Evolutionary conservation across 37 sponge, comb jelly and placozoan genomes (phyloP).

Genomic region (Aplysina aerophoba): DNA sequence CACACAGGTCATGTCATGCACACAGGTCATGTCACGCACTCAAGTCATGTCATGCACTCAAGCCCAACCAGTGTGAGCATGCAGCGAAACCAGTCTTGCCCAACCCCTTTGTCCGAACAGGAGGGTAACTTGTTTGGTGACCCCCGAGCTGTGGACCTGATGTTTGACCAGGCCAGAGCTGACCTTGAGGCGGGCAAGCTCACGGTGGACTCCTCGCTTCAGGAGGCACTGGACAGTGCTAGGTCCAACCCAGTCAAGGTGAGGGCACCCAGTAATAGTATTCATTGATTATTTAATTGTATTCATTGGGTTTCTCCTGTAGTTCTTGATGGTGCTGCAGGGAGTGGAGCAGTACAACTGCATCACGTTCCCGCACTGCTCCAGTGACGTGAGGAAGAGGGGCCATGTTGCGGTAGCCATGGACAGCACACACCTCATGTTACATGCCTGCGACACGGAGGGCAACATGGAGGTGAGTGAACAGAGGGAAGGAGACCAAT

Average conservation of each 20-base stretch:
- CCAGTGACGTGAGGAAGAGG: slow-evolving; percentile 87
- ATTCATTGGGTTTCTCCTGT: background rate
- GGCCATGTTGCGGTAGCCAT: slow-evolving; percentile 89
- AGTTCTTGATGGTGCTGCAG: slow-evolving; percentile 79
- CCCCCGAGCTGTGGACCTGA: slow-evolving; percentile 46
- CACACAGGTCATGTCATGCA: no score
- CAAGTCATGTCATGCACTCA: no score
- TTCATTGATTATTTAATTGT: background rate
- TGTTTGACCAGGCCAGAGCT: slow-evolving; percentile 78
- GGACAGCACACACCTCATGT: slow-evolving; percentile 24
- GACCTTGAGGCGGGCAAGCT: slow-evolving; percentile 66
- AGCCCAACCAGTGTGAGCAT: no score
- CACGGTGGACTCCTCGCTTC: slow-evolving; percentile 28
- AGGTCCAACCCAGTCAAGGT: slow-evolving; percentile 54
- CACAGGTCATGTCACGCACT: no score
- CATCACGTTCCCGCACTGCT: slow-evolving; percentile 92
- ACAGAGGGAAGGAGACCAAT: no score
- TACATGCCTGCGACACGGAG: slow-evolving; percentile 79
- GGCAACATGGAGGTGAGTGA: slow-evolving; percentile 60
- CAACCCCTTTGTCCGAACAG: no score
- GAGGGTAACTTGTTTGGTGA: slow-evolving; percentile 50
- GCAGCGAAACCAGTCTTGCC: no score
- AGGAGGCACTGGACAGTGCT: slow-evolving; percentile 37
- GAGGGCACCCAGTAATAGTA: background rate
- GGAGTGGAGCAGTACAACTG: slow-evolving; percentile 68